Percentiles rank a stretch among this genome's conserved stretches.
phyloP scores from a whole-genome alignment of 2,113 vertebrate genomes.

The Carassius carassius region DNA sequence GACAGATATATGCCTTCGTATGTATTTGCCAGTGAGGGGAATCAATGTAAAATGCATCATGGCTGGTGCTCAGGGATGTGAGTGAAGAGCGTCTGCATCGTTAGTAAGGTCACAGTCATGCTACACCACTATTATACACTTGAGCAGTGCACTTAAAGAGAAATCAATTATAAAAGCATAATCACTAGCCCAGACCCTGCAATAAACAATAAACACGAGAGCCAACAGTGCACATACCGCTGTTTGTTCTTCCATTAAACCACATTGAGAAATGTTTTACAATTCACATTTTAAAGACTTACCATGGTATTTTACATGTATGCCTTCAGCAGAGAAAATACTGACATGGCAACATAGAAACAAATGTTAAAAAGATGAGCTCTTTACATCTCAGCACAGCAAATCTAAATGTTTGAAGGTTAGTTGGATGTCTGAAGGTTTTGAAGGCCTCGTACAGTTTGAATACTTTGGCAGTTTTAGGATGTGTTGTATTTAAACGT shows the following conservation, averaged over 20 bases:
- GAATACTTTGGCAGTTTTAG: no score
- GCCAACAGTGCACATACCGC: background rate
- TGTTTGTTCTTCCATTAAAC: background rate
- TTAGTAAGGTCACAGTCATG: slow-evolving; percentile 6
- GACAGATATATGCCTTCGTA: background rate
- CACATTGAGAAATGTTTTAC: background rate
- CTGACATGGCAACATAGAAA: background rate
- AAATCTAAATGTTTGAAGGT: no score
- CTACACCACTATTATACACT: slow-evolving; percentile 33
- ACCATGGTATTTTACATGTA: background rate
- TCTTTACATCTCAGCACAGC: no score
- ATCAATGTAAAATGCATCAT: slow-evolving; percentile 16
- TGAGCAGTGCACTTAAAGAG: slow-evolving; percentile 22
- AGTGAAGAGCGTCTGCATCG: background rate
- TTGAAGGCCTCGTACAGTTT: no score
- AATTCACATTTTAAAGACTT: background rate
- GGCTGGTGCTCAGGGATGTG: background rate
- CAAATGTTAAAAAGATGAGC: no score
- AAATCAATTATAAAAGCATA: slow-evolving; percentile 27
- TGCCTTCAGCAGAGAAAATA: background rate
- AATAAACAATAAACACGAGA: slow-evolving; percentile 23
- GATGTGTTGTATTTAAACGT: no score
- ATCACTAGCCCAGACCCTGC: background rate
- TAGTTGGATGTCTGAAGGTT: no score
- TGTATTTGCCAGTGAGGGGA: background rate